Percentiles rank a stretch among this genome's conserved stretches.
phyloP scores from a whole-genome alignment of 2,113 vertebrate genomes.

The Burhinus oedicnemus region DNA sequence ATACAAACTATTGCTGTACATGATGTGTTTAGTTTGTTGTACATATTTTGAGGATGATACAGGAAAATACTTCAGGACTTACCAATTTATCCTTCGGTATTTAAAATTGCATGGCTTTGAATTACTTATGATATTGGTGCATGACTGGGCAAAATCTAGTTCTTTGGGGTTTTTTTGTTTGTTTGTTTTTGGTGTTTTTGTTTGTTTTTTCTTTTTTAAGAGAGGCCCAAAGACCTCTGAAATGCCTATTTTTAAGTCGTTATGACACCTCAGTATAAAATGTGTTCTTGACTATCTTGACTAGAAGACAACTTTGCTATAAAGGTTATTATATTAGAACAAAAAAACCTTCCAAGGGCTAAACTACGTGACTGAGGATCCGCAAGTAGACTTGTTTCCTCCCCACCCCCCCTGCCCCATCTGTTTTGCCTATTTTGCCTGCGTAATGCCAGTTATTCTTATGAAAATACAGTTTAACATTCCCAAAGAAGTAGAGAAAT shows the following conservation, averaged over 20 bases:
- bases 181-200: not conserved
- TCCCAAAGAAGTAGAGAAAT: not conserved
- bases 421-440: not conserved
- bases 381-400: not conserved
- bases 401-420: not conserved
- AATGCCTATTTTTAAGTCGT: not conserved
- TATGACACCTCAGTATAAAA: not conserved
- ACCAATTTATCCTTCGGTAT: not conserved
- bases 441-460: not conserved
- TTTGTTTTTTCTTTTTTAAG: not conserved
- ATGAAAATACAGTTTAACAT: not conserved
- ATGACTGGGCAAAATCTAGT: not conserved
- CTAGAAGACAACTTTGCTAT: not conserved
- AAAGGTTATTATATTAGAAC: not conserved
- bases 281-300: not conserved
- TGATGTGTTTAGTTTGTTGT: not conserved
- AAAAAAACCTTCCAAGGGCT: not conserved
- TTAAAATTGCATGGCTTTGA: not conserved
- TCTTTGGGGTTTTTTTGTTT: too few relatives aligned
- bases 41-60: not conserved
- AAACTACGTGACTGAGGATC: not conserved
- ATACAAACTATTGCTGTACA: not conserved
- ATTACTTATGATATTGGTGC: not conserved
- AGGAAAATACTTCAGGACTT: not conserved
- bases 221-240: not conserved